Evolutionary conservation across 2,113 vertebrate species (phyloP).

Genomic region (Rhegmatorhina hoffmannsi): DNA sequence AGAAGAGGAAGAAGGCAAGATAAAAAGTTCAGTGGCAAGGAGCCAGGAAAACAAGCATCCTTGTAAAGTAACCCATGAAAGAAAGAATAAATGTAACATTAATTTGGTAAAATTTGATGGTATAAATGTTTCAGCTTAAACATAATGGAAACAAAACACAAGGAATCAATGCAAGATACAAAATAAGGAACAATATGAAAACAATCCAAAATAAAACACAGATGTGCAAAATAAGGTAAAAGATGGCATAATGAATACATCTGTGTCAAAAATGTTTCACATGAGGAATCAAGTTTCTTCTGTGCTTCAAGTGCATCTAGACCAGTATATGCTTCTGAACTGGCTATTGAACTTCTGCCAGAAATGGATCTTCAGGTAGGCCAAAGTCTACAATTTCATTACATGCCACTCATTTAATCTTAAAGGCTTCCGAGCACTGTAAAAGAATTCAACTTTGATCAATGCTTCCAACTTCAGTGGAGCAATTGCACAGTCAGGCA

Average conservation of each 20-base stretch:
- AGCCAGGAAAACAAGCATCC: background rate
- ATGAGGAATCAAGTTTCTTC: background rate
- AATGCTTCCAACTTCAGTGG: background rate
- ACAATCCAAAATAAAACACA: background rate
- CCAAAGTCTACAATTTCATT: background rate
- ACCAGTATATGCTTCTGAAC: background rate
- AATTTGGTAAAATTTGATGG: background rate
- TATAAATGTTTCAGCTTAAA: background rate
- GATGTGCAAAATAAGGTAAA: background rate
- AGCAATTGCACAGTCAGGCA: background rate
- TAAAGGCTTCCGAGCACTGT: background rate
- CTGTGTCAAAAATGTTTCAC: background rate
- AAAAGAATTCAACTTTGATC: background rate
- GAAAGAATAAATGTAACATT: background rate
- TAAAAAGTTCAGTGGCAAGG: background rate
- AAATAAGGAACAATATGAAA: background rate
- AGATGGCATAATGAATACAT: background rate
- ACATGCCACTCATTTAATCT: background rate
- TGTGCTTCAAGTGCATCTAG: background rate
- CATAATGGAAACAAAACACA: background rate
- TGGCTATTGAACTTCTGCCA: background rate
- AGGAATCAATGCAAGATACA: accelerated
- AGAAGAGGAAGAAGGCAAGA: accelerated
- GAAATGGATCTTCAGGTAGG: background rate
- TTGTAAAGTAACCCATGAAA: background rate